Evolutionary conservation across 2,113 vertebrate species (phyloP).

Genomic region (Ictalurus furcatus): DNA sequence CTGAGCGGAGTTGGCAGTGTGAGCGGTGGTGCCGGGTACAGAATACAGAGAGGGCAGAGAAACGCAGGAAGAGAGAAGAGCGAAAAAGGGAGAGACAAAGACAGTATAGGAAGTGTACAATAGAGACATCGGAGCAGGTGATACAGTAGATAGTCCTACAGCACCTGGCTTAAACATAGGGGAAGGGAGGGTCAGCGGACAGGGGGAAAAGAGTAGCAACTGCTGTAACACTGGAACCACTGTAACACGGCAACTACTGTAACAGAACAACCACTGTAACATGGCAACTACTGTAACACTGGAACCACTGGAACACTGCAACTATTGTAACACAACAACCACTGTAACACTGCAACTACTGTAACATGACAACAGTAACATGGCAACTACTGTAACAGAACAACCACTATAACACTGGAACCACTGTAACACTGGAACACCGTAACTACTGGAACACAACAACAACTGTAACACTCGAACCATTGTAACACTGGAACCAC

Average conservation of each 20-base stretch:
- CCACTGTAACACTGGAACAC: no score
- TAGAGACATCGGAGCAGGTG: no score
- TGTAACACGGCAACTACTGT: neutral
- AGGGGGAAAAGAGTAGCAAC: no score
- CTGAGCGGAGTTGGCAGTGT: neutral
- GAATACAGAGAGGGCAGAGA: constrained; percentile 24
- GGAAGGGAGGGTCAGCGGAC: no score
- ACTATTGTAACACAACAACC: neutral
- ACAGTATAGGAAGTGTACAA: neutral
- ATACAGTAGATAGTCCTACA: no score
- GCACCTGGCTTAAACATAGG: no score
- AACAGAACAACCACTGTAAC: neutral
- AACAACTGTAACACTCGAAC: neutral
- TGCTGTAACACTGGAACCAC: neutral
- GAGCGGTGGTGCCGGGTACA: neutral
- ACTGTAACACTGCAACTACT: neutral
- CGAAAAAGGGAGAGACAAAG: neutral
- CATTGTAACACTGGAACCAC: neutral
- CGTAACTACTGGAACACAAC: no score
- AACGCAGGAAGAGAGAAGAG: neutral
- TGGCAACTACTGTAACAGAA: neutral
- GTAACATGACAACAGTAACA: no score
- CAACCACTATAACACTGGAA: no score
- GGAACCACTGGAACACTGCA: neutral
- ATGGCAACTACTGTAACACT: neutral